Evolutionary conservation across 2,888 invertebrate species (phyloP).

Genomic region (Pterostichus madidus): DNA sequence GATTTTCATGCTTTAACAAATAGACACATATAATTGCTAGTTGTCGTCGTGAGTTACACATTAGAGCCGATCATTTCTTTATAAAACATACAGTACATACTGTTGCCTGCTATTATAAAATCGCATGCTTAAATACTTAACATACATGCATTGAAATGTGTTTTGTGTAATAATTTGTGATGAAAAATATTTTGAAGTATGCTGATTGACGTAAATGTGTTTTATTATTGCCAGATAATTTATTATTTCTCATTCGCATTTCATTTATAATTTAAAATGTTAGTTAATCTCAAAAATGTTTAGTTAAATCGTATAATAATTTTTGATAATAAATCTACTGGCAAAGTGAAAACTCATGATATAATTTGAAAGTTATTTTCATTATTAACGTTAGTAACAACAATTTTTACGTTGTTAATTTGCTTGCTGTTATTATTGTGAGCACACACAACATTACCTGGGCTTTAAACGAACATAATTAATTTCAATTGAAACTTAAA

Average conservation of each 20-base stretch:
- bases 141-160: slow-evolving; percentile 54
- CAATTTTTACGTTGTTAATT: slow-evolving; percentile 41
- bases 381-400: slow-evolving; percentile 34
- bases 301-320: background rate
- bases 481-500: slow-evolving; percentile 66
- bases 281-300: no score
- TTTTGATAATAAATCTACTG: slow-evolving; percentile 46
- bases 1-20: slow-evolving; percentile 34
- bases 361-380: slow-evolving; percentile 22
- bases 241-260: background rate
- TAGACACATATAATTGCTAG: slow-evolving; percentile 21
- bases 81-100: slow-evolving; percentile 41
- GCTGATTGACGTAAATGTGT: slow-evolving; percentile 27
- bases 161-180: slow-evolving; percentile 52
- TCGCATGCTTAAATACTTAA: slow-evolving; percentile 53
- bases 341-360: slow-evolving; percentile 47
- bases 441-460: slow-evolving; percentile 68
- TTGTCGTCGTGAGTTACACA: slow-evolving; percentile 42
- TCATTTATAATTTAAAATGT: no score
- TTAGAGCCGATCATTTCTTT: slow-evolving; percentile 41
- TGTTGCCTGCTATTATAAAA: slow-evolving; percentile 36
- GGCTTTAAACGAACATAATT: slow-evolving; percentile 67
- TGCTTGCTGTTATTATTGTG: slow-evolving; percentile 63
- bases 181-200: slow-evolving; percentile 51
- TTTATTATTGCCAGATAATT: slow-evolving; percentile 46